Percentiles rank a stretch among this genome's conserved stretches.
Conservation (phyloP, 23 tunicate genomes). For the Pegea sp. region DNA sequence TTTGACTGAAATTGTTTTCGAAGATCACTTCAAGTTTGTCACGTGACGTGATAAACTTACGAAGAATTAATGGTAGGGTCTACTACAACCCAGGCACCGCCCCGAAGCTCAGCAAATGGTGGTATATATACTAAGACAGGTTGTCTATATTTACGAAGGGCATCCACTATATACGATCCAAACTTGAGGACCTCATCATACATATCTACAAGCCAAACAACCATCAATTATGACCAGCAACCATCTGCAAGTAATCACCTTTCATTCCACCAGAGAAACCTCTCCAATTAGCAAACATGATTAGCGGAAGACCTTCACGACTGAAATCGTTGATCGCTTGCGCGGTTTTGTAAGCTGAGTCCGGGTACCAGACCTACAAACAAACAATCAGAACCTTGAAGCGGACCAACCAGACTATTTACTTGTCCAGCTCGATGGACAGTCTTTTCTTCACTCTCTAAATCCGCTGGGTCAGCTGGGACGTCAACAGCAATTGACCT, state of each 20-base stretch:
- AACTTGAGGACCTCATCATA: constrained; percentile 86
- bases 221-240: neutral
- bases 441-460: constrained; percentile 75
- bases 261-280: constrained; percentile 99
- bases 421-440: constrained; percentile 95
- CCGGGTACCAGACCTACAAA: constrained; percentile 96
- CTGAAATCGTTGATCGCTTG: constrained; percentile 94
- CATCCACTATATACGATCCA: constrained; percentile 94
- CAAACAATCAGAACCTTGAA: neutral
- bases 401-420: neutral
- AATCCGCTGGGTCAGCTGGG: constrained; percentile 98
- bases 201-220: constrained; percentile 36
- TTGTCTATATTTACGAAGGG: constrained; percentile 63
- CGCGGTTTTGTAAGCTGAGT: constrained; percentile 96
- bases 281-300: constrained; percentile 99
- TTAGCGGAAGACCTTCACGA: constrained; percentile 90
- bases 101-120: constrained; percentile 86
- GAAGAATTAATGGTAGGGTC: constrained; percentile 85
- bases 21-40: neutral
- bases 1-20: constrained; percentile 24
- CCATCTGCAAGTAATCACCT: constrained; percentile 19
- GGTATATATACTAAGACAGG: constrained; percentile 97
- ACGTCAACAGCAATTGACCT: constrained; percentile 71
- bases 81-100: constrained; percentile 99
- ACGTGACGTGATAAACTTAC: constrained; percentile 4